These are phyloP conservation scores for Corydoras maculifer DNA, from an alignment of 2,113 vertebrate species.

Conservation along the genomic window DNA sequence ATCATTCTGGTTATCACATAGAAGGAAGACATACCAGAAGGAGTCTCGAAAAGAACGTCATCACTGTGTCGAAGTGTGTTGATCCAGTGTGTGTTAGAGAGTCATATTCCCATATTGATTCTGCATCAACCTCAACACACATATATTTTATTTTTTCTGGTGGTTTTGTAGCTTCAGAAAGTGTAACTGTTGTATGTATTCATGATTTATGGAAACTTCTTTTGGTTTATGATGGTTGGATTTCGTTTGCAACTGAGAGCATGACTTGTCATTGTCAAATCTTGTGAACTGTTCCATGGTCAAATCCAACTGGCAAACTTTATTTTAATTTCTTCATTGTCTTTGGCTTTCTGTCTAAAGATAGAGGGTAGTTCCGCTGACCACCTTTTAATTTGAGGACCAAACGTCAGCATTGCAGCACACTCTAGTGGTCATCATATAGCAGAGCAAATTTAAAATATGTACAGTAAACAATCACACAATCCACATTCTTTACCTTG, in stretches of 20 bases:
- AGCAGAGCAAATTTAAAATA: not conserved
- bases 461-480: too few species aligned
- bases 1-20: constrained; percentile 63
- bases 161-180: constrained; percentile 52
- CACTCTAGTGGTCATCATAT: constrained; percentile 50
- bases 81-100: constrained; percentile 64
- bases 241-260: constrained; percentile 22
- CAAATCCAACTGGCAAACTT: constrained; percentile 65
- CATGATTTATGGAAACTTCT: constrained; percentile 55
- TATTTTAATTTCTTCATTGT: constrained; percentile 9
- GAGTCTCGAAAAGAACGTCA: constrained; percentile 49
- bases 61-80: constrained; percentile 66
- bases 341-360: constrained; percentile 1
- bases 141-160: constrained; percentile 44
- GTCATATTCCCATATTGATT: constrained; percentile 64
- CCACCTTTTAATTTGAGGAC: not conserved
- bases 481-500: too few species aligned
- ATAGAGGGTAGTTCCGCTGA: not conserved
- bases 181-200: constrained; percentile 50
- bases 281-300: constrained; percentile 50
- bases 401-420: constrained; percentile 25
- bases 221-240: constrained; percentile 45
- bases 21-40: constrained; percentile 34
- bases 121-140: constrained; percentile 61
- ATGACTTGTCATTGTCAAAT: constrained; percentile 1